Conservation (phyloP, 2,113 vertebrate species). For the Plecotus auritus region DNA sequence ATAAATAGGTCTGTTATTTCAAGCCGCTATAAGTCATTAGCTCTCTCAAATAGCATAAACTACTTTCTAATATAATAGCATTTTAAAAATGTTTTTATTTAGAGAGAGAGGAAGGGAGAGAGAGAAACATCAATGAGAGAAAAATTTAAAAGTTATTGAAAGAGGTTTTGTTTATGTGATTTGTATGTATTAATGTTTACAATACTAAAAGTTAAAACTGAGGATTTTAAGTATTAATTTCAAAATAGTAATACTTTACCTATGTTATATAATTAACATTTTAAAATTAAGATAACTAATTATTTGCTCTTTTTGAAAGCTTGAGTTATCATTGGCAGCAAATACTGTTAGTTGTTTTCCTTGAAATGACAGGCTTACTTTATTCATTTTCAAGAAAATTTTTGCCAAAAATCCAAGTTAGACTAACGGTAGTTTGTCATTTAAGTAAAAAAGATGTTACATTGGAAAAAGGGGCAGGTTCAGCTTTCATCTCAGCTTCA, state of each 20-base stretch:
- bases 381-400: constrained; percentile 36
- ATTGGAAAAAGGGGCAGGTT: not conserved
- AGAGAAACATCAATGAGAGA: no score
- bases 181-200: not conserved
- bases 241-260: not conserved
- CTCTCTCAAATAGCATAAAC: constrained; percentile 24
- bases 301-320: not conserved
- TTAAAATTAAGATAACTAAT: not conserved
- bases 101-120: no score
- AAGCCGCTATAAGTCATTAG: not conserved
- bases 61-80: not conserved
- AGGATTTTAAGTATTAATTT: not conserved
- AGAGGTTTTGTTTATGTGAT: not conserved
- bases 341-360: not conserved
- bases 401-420: not conserved
- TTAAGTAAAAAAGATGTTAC: not conserved
- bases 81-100: not conserved
- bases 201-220: not conserved
- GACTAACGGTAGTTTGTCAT: not conserved
- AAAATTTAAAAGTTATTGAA: not conserved
- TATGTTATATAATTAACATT: not conserved
- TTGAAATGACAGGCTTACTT: not conserved
- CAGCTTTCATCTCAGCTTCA: not conserved
- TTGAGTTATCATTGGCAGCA: not conserved
- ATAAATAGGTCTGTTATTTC: not conserved